phyloP scores from a whole-genome alignment of 2,113 vertebrate species.

The Channa argus region DNA sequence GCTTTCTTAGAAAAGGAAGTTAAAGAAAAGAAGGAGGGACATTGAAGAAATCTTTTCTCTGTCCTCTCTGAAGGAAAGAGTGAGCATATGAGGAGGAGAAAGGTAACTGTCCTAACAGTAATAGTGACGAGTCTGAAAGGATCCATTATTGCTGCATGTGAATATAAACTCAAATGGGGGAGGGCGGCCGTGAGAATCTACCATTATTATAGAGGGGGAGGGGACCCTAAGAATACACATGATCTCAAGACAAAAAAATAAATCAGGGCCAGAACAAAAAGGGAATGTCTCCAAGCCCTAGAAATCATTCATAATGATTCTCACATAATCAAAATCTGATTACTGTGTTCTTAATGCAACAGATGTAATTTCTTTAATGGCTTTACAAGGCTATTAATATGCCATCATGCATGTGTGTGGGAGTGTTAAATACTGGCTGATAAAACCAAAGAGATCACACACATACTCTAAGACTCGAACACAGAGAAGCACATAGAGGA shows the following conservation, averaged over 20 bases:
- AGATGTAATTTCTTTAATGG: constrained; percentile 40
- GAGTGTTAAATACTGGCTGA: constrained; percentile 37
- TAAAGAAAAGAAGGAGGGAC: constrained; percentile 17
- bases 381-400: constrained; percentile 32
- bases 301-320: constrained; percentile 22
- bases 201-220: constrained; percentile 49
- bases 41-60: constrained; percentile 46
- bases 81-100: constrained; percentile 27
- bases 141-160: constrained; percentile 57
- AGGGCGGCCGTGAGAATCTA: constrained; percentile 29
- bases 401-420: constrained; percentile 15
- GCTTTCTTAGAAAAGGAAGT: constrained; percentile 37
- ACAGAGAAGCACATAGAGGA: neutral
- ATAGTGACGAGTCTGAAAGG: constrained; percentile 62
- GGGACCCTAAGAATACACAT: constrained; percentile 45
- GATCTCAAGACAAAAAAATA: constrained; percentile 48
- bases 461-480: constrained; percentile 3
- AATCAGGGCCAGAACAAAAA: constrained; percentile 25
- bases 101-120: constrained; percentile 52
- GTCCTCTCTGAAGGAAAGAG: constrained; percentile 21
- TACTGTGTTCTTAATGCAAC: constrained; percentile 17
- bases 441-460: neutral
- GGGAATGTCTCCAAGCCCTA: constrained; percentile 1
- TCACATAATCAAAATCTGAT: constrained; percentile 35
- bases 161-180: constrained; percentile 26